phyloP scores from a whole-genome alignment of 2,888 invertebrate genomes.

The Lamellibrachia columna region DNA sequence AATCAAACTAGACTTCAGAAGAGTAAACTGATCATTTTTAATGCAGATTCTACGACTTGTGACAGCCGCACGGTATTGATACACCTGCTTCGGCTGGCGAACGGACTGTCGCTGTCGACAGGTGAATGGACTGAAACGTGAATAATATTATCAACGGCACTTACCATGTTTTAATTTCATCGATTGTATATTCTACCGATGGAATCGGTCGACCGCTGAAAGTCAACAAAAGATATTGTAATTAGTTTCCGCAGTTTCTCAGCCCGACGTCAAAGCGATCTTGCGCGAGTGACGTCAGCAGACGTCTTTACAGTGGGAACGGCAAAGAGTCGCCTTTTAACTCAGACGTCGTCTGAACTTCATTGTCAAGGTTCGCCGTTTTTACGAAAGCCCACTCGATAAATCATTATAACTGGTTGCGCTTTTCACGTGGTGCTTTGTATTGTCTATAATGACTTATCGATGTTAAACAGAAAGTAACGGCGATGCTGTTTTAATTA shows the following conservation, averaged over 20 bases:
- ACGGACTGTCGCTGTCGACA: not conserved
- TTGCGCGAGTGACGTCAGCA: not conserved
- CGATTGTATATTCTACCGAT: not conserved
- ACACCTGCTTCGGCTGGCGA: not conserved
- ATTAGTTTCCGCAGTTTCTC: conserved; percentile 8
- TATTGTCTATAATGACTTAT: not conserved
- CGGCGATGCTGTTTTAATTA: not conserved
- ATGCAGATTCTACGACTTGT: not conserved
- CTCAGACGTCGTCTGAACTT: not conserved
- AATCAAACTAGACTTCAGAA: not conserved
- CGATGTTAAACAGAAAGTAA: not conserved
- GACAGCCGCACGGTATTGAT: not conserved
- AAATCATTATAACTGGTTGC: not conserved
- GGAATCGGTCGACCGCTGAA: not conserved
- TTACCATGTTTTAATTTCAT: conserved; percentile 16
- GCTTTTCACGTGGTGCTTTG: not conserved
- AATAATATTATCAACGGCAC: not conserved
- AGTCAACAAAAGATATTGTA: not conserved
- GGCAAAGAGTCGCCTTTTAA: not conserved
- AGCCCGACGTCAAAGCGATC: not conserved
- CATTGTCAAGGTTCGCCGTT: not conserved
- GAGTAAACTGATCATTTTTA: too few species aligned
- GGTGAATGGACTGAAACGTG: not conserved
- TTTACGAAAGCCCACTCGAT: conserved; percentile 12
- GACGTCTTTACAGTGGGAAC: not conserved